These are phyloP conservation scores for Psittacula echo DNA, from an alignment of 2,797 vertebrate species.

Conservation along the genomic window DNA sequence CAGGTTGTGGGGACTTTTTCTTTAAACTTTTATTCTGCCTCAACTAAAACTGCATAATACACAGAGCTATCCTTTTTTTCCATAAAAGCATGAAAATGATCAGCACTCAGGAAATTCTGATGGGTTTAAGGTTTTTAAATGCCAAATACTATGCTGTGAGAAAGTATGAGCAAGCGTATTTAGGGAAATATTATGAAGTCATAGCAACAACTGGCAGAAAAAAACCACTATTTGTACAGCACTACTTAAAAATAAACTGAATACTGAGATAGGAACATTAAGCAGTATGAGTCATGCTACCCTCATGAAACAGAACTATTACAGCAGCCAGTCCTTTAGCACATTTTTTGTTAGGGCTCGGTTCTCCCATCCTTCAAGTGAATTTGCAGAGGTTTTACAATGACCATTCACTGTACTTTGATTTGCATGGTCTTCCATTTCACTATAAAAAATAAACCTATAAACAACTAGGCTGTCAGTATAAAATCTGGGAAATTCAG, in stretches of 20 bases:
- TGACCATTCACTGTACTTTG: neutral
- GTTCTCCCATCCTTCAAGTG: conserved; percentile 22
- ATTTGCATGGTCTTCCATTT: neutral
- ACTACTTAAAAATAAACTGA: conserved; percentile 78
- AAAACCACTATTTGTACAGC: conserved; percentile 67
- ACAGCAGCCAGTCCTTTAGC: conserved; percentile 62
- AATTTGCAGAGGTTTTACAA: conserved; percentile 11
- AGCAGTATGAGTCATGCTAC: conserved; percentile 73
- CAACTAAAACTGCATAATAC: neutral
- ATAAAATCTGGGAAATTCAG: neutral
- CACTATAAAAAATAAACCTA: neutral
- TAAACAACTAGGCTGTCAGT: neutral
- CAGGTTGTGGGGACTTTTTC: neutral
- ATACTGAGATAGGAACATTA: conserved; percentile 71
- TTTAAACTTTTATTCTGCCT: neutral
- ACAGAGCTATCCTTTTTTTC: neutral
- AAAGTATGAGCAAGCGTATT: conserved; percentile 75
- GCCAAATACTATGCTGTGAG: conserved; percentile 56
- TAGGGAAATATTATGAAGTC: conserved; percentile 78
- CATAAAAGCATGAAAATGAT: conserved; percentile 23
- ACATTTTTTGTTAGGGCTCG: conserved; percentile 55
- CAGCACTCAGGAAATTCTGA: conserved; percentile 54
- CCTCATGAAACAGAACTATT: conserved; percentile 34
- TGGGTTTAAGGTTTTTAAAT: conserved; percentile 1
- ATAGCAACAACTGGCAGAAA: conserved; percentile 76